phyloP scores from a whole-genome alignment of 2,888 invertebrate species.

The Hydraecia micacea region DNA sequence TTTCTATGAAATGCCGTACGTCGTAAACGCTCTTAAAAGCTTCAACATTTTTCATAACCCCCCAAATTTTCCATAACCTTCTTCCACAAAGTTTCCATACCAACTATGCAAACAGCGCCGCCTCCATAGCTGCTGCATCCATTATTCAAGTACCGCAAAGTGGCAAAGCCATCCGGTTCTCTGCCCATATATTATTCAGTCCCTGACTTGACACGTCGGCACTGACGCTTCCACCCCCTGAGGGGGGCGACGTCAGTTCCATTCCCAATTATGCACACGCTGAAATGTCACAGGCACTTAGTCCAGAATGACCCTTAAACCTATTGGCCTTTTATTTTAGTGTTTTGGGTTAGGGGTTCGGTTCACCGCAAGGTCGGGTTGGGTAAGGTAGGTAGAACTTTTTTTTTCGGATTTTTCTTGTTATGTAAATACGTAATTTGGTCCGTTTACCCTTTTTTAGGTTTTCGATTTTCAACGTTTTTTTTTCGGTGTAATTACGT shows the following conservation, averaged over 20 bases:
- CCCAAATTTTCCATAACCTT: constrained; percentile 9
- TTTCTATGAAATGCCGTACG: too few species aligned
- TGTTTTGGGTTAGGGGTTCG: constrained; percentile 79
- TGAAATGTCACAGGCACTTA: constrained; percentile 88
- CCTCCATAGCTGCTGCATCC: constrained; percentile 76
- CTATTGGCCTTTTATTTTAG: constrained; percentile 88
- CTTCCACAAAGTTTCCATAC: constrained; percentile 7
- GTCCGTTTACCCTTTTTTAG: neutral
- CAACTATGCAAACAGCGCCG: constrained; percentile 66
- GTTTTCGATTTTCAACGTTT: neutral
- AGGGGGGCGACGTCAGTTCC: constrained; percentile 82
- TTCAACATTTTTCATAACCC: too few species aligned
- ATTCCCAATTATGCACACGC: constrained; percentile 88
- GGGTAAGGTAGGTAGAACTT: neutral
- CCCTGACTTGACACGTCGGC: constrained; percentile 88
- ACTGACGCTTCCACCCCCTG: constrained; percentile 73
- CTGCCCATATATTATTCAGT: constrained; percentile 87
- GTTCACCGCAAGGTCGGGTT: constrained; percentile 66
- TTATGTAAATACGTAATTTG: constrained; percentile 56
- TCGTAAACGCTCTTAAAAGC: too few species aligned
- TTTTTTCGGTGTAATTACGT: neutral
- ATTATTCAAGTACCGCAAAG: constrained; percentile 88
- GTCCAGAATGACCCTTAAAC: constrained; percentile 87
- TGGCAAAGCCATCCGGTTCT: constrained; percentile 87
- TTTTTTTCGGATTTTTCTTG: constrained; percentile 53